Percentiles rank a stretch among this genome's conserved stretches.
phyloP scores from a whole-genome alignment of 1,140 invertebrate species.

The Arion vulgaris region DNA sequence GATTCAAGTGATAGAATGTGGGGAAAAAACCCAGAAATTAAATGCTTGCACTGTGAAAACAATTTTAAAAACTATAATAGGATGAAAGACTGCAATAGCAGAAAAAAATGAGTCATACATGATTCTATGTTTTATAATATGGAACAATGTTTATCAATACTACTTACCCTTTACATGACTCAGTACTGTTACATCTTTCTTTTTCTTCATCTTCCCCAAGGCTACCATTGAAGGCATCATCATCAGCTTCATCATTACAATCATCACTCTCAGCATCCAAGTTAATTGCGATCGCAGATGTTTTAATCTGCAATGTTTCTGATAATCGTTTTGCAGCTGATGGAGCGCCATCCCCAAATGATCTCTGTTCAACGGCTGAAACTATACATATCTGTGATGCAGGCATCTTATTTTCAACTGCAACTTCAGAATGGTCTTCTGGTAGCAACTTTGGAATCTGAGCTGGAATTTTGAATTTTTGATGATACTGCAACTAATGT shows the following conservation, averaged over 20 bases:
- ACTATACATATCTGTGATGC: not conserved
- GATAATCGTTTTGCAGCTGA: constrained; percentile 22
- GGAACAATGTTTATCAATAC: not conserved
- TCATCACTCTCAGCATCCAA: not conserved
- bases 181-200: constrained; percentile 48
- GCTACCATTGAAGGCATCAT: constrained; percentile 33
- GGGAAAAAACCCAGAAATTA: too few species aligned
- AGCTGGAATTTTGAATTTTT: not conserved
- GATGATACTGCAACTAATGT: not conserved
- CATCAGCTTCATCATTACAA: constrained; percentile 40
- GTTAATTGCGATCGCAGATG: not conserved
- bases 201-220: constrained; percentile 41
- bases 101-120: too few species aligned
- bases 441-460: not conserved
- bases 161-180: constrained; percentile 56
- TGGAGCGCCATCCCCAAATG: constrained; percentile 59
- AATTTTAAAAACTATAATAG: too few species aligned
- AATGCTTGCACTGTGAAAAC: too few species aligned
- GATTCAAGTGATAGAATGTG: too few species aligned
- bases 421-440: not conserved
- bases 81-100: too few species aligned
- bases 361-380: constrained; percentile 36
- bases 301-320: not conserved
- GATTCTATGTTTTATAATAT: too few species aligned
- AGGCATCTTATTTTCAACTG: not conserved